These are phyloP conservation scores for Plodia interpunctella DNA, from an alignment of 1,140 invertebrate genomes.

Conservation along the genomic window DNA sequence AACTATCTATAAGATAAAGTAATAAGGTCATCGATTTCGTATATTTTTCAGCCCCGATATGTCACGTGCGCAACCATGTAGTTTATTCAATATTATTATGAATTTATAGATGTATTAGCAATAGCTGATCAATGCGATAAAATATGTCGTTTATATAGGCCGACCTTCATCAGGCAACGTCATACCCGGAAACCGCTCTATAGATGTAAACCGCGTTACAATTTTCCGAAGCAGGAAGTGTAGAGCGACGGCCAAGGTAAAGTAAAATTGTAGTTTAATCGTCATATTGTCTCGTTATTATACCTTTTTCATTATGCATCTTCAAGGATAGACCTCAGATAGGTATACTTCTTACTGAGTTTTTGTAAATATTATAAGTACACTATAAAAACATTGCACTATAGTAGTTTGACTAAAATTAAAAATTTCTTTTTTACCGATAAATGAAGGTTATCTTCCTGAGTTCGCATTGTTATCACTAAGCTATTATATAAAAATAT, in stretches of 20 bases:
- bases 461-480: neutral
- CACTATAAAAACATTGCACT: too few relatives aligned
- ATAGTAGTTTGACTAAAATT: too few relatives aligned
- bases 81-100: neutral
- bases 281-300: slow-evolving; percentile 11
- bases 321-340: neutral
- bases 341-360: neutral
- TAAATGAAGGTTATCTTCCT: slow-evolving; percentile 18
- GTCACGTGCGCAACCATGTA: neutral
- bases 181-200: slow-evolving; percentile 61
- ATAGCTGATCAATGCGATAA: slow-evolving; percentile 7
- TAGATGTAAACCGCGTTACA: slow-evolving; percentile 64
- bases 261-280: slow-evolving; percentile 47
- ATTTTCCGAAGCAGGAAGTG: slow-evolving; percentile 71
- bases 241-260: slow-evolving; percentile 53
- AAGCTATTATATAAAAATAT: neutral
- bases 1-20: neutral
- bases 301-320: slow-evolving; percentile 10
- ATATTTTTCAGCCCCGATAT: neutral
- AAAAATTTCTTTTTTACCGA: neutral
- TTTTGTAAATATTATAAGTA: too few relatives aligned
- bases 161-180: slow-evolving; percentile 55
- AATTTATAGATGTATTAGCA: neutral
- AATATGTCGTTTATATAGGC: slow-evolving; percentile 9
- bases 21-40: neutral